Percentiles rank a stretch among this genome's conserved stretches.
These are phyloP conservation scores for Crenichthys baileyi DNA, from an alignment of 2,797 vertebrate species.

Conservation along the genomic window DNA sequence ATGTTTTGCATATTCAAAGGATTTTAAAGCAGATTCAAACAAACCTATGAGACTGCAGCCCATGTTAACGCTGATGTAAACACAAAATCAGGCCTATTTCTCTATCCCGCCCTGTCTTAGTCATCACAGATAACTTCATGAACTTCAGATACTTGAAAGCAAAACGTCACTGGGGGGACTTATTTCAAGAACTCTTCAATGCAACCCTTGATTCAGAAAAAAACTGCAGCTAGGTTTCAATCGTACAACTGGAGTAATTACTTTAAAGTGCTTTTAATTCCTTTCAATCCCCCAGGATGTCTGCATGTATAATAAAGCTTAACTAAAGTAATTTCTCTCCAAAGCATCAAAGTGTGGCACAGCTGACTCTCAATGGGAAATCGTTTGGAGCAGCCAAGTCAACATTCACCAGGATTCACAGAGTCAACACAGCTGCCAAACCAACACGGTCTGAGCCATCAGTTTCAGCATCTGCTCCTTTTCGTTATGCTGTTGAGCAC, in stretches of 20 bases:
- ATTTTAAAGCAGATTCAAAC: neutral
- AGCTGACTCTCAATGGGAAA: constrained; percentile 82
- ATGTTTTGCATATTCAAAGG: neutral
- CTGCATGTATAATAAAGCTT: constrained; percentile 82
- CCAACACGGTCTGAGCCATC: constrained; percentile 70
- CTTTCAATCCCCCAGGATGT: constrained; percentile 81
- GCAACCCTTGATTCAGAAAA: constrained; percentile 68
- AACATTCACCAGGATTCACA: constrained; percentile 80
- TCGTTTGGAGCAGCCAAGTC: constrained; percentile 77
- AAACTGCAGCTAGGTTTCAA: constrained; percentile 73
- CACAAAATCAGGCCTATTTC: constrained; percentile 6
- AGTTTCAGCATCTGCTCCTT: constrained; percentile 80
- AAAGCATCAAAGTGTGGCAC: constrained; percentile 80
- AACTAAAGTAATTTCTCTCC: constrained; percentile 78
- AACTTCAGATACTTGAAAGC: constrained; percentile 59
- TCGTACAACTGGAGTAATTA: constrained; percentile 80
- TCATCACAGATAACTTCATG: constrained; percentile 55
- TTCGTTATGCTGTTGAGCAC: constrained; percentile 73
- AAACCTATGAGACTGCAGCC: constrained; percentile 22
- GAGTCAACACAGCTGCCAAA: constrained; percentile 83
- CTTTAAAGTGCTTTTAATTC: constrained; percentile 82
- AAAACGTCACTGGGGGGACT: constrained; percentile 63
- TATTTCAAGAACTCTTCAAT: constrained; percentile 73
- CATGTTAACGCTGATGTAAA: constrained; percentile 1
- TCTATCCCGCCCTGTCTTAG: constrained; percentile 23